A percentile compares a stretch with the other conserved stretches of the same genome.
phyloP scores from a whole-genome alignment of 2,888 invertebrate species.

The Pristionchus japonicus region DNA sequence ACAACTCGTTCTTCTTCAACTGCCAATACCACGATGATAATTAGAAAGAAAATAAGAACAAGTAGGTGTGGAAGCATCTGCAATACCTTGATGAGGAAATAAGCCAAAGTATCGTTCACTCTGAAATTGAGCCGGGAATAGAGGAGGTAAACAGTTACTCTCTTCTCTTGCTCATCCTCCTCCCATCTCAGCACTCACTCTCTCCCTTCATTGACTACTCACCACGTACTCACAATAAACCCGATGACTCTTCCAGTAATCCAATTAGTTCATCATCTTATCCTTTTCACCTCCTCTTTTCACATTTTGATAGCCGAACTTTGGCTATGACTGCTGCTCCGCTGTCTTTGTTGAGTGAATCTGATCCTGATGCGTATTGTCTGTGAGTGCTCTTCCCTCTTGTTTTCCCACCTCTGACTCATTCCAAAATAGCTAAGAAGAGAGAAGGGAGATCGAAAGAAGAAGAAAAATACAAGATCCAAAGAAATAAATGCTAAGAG shows the following conservation, averaged over 20 bases:
- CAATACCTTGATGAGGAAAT: too few species aligned
- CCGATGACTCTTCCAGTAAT: neutral
- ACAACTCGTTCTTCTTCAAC: neutral
- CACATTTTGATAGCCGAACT: neutral
- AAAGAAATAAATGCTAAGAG: too few species aligned
- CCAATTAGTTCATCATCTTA: neutral
- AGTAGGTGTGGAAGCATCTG: neutral
- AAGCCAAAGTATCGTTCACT: neutral
- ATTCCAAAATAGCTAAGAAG: too few species aligned
- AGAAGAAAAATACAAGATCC: too few species aligned
- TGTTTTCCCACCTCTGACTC: too few species aligned
- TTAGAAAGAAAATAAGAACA: neutral
- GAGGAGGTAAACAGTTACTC: neutral
- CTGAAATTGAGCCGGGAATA: neutral
- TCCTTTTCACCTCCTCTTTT: neutral
- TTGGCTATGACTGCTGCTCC: neutral
- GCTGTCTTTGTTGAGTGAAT: neutral
- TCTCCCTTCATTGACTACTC: neutral
- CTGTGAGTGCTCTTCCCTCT: too few species aligned
- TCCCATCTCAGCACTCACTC: neutral
- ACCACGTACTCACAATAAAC: neutral
- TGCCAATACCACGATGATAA: neutral
- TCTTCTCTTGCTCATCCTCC: neutral
- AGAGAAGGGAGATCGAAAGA: too few species aligned
- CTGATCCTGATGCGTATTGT: too few species aligned